These are phyloP conservation scores for Epinotia nisella DNA, from an alignment of 2,888 invertebrate species.

Conservation along the genomic window DNA sequence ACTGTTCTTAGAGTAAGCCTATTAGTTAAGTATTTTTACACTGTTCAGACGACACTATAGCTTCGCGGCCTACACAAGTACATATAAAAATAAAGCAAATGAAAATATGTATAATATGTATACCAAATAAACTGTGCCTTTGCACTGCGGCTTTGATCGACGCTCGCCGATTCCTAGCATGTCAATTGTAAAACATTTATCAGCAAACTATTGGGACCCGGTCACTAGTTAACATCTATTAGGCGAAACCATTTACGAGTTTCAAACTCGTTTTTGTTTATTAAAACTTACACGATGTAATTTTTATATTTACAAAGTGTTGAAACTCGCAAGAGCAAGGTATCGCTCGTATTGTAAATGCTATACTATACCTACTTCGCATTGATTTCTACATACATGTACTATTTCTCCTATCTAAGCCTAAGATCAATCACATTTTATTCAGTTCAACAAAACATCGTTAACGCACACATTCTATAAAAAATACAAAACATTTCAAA, in stretches of 20 bases:
- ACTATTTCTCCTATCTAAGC: conserved; percentile 70
- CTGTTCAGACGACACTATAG: conserved; percentile 53
- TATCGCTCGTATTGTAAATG: conserved; percentile 44
- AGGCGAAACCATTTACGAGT: conserved; percentile 46
- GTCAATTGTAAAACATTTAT: conserved; percentile 14
- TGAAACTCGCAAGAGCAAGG: conserved; percentile 52
- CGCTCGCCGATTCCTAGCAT: conserved; percentile 13
- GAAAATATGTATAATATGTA: conserved; percentile 18
- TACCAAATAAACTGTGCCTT: conserved; percentile 32
- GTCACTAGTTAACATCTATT: conserved; percentile 30
- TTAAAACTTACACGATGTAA: conserved; percentile 47
- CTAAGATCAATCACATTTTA: conserved; percentile 80
- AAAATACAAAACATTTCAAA: conserved; percentile 79
- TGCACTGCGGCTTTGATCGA: conserved; percentile 17
- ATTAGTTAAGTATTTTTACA: conserved; percentile 63
- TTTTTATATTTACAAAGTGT: conserved; percentile 55
- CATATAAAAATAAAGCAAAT: conserved; percentile 40
- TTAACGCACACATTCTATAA: conserved; percentile 77
- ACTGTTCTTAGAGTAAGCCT: conserved; percentile 73
- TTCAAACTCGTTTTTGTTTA: conserved; percentile 45
- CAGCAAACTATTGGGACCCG: conserved; percentile 27
- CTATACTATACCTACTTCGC: conserved; percentile 43
- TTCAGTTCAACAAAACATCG: conserved; percentile 74
- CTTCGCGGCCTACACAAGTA: conserved; percentile 33
- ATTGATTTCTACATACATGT: conserved; percentile 51